Evolutionary conservation across 2,888 invertebrate species (phyloP), one percentile per base, ranked within the genome.

Genomic region (Bibio marci): DNA sequence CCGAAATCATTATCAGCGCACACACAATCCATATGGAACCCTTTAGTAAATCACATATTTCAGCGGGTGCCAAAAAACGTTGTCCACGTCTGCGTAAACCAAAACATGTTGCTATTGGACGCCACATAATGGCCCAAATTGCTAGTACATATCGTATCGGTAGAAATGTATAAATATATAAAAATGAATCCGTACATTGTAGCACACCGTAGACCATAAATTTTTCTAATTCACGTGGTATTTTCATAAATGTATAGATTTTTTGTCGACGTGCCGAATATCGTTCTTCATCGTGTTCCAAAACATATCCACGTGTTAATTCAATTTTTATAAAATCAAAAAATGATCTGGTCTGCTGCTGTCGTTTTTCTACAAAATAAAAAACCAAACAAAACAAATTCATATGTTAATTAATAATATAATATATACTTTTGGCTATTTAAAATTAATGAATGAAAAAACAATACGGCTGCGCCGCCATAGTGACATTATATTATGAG

Each of bases 111-210:
- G 72, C 70, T 50, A 85, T 69, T 12, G 81, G 72, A 50, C 83
- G 71, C 44, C 73, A 77, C 15, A 83, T 58, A 44, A 91, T 67
- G 28, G 80, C 79, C 76, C 86, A 81, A 40, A 87, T 62, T 34
- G 91, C 91, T 60, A 95, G 70, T 27, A 86, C 54, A 58, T 95
- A 90, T 48, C 98, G 70, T 44, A 98, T 64, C 12, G 98, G 98
- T 49, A 98, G 69, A 67, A 97, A 94, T 39, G 98, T 97, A 62
- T 95, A 95, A 40, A 97, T 81, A 67, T 91, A 97, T 39, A 97
- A 69, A 62, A 99, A 90, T 15, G 95, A 94, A 64, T 99, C 98
- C 22, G 88, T 80, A 65, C 97, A 97, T 63, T 88, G 88, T 62
- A 92, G 80, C 53, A 91, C 87, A 26, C 92, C 94, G 65, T 90